These are phyloP conservation scores for Pteronura brasiliensis DNA, from an alignment of 2,113 vertebrate species.

Conservation along the genomic window DNA sequence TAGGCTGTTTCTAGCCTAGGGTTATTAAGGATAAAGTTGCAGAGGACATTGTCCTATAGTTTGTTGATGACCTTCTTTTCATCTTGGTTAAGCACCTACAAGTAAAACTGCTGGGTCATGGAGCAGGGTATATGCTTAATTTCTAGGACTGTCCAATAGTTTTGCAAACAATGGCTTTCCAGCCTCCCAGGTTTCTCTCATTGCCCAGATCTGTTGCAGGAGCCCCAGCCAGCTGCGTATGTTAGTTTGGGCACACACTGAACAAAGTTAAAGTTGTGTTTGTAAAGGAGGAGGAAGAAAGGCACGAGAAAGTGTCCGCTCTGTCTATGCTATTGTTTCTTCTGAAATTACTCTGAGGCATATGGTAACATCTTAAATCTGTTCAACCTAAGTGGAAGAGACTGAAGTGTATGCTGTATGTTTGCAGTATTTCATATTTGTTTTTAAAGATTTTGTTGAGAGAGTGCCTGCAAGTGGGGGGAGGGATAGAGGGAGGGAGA, in stretches of 20 bases:
- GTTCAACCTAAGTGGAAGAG: not conserved
- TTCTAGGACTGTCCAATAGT: not conserved
- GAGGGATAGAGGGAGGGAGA: not conserved
- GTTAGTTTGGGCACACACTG: not conserved
- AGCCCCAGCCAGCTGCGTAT: not conserved
- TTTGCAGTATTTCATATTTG: not conserved
- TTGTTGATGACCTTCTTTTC: not conserved
- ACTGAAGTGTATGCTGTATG: not conserved
- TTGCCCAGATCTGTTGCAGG: not conserved
- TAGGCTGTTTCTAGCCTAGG: not conserved
- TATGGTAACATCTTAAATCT: not conserved
- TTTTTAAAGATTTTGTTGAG: not conserved
- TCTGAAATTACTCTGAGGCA: not conserved
- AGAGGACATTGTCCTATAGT: not conserved
- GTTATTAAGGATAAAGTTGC: not conserved
- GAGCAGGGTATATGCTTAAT: not conserved
- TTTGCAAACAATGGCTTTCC: not conserved
- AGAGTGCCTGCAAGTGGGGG: not conserved
- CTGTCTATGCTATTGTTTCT: not conserved
- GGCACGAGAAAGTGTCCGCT: not conserved
- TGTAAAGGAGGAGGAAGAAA: not conserved
- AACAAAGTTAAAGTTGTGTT: not conserved
- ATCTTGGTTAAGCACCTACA: not conserved
- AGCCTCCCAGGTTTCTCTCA: not conserved
- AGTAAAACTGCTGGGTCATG: not conserved